These are phyloP conservation scores for Synanthedon myopaeformis DNA, from an alignment of 2,888 invertebrate species.

Conservation along the genomic window DNA sequence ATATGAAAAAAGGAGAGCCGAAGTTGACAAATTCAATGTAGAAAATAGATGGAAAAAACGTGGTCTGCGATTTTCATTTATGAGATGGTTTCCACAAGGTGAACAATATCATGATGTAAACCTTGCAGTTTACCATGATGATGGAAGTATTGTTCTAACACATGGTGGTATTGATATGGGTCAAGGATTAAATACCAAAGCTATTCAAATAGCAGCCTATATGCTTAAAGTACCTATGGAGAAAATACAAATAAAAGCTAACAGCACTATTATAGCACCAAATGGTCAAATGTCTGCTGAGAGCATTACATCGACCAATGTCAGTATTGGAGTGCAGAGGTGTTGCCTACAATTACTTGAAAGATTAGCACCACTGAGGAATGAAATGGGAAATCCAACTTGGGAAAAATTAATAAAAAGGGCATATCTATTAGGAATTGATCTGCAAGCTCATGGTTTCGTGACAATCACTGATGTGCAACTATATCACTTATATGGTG, in stretches of 20 bases:
- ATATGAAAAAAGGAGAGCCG: conserved; percentile 42
- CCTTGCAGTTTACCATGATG: conserved; percentile 74
- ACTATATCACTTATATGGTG: conserved; percentile 70
- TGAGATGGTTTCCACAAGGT: conserved; percentile 70
- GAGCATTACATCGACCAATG: conserved; percentile 62
- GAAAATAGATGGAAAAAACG: conserved; percentile 80
- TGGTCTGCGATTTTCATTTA: conserved; percentile 40
- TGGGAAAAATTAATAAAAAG: conserved; percentile 69
- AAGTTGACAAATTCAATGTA: conserved; percentile 57
- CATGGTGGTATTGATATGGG: conserved; percentile 79
- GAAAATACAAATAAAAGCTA: conserved; percentile 70
- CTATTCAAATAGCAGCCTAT: conserved; percentile 77
- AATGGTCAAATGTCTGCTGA: conserved; percentile 36
- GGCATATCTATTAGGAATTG: conserved; percentile 59
- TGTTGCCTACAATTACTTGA: conserved; percentile 26
- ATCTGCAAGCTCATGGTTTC: conserved; percentile 65
- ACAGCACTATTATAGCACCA: conserved; percentile 62
- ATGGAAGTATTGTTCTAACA: conserved; percentile 74
- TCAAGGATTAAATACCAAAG: conserved; percentile 83
- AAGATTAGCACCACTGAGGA: conserved; percentile 46
- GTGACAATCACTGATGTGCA: conserved; percentile 48
- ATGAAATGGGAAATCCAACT: conserved; percentile 48
- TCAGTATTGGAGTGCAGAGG: conserved; percentile 37
- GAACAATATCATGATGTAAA: conserved; percentile 48
- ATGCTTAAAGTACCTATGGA: conserved; percentile 73